Conservation (phyloP, 2,113 vertebrate genomes). For the Ascaphus truei region DNA sequence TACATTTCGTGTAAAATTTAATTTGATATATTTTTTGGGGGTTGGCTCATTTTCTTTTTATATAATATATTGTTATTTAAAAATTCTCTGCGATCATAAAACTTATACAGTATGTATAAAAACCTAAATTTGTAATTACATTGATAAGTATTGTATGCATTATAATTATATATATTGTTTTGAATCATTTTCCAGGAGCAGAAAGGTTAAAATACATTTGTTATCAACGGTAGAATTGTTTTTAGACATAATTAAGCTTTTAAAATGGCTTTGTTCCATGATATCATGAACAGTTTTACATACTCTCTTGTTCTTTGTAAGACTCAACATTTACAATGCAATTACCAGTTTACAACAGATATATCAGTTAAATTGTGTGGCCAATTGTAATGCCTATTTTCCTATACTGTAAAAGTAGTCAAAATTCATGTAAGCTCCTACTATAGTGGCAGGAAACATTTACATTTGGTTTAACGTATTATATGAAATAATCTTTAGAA, state of each 20-base stretch:
- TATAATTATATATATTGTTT: too few relatives aligned
- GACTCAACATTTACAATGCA: neutral
- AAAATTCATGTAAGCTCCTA: conserved; percentile 52
- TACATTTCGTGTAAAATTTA: too few relatives aligned
- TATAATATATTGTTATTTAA: too few relatives aligned
- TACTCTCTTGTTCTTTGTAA: neutral
- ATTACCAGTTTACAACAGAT: conserved; percentile 8
- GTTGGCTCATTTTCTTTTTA: too few relatives aligned
- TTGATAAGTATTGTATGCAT: too few relatives aligned
- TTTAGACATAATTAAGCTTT: conserved; percentile 12
- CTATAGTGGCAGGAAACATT: conserved; percentile 70
- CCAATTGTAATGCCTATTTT: conserved; percentile 70
- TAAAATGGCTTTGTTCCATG: neutral
- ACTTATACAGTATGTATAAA: too few relatives aligned
- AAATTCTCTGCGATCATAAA: too few relatives aligned
- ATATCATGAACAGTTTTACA: neutral
- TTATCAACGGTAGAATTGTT: neutral
- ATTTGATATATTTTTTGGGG: too few relatives aligned
- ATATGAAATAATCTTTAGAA: conserved; percentile 60
- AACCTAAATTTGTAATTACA: too few relatives aligned
- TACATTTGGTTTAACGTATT: conserved; percentile 72
- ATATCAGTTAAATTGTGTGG: conserved; percentile 19
- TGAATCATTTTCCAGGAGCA: too few relatives aligned
- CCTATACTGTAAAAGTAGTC: conserved; percentile 72
- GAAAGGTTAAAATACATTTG: too few relatives aligned